Base-by-base conservation (phyloP, 1,140 invertebrate species). In the Euwallacea similis region DNA sequence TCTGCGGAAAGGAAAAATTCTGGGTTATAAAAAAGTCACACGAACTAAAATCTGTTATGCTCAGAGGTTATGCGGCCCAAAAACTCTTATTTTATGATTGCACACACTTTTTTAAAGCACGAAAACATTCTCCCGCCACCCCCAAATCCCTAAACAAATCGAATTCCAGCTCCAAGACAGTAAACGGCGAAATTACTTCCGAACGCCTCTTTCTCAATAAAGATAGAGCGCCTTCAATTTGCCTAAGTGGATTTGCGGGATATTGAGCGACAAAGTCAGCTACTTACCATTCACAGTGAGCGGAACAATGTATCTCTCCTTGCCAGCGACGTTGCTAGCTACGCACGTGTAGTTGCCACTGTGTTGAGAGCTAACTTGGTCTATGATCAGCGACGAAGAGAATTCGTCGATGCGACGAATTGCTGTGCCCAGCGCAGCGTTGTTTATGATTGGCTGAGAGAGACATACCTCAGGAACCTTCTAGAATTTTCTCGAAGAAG, bases 271-370 rank as follows among this genome's bases (percentile, higher is more conserved):
- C 46, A 10, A 11, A 10, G 46, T 50, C 46, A 50, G 21, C 43
- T 16, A 69, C 82, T 85, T 86, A 93, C 91, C 92, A 81, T 94
- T 93, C 0, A 96, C 93, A 21, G 91, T 92, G 0, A 96, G 84
- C 0, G 88, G 87, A 21, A 92, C 89, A 6, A 90, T 88, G 75
- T 91, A 91, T 13, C 85, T 82, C 74, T 91, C 92, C 60, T 87
- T 86, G 46, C 93, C 92, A 33, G 93, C 93, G 42, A 92, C 87
- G 83, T 95, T 95, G 69, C 89, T 89, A 6, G 93, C 93, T 59
- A 93, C 88, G 81, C 94, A 96, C 7, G 93, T 95, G 82, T 96
- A 96, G 83, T 95, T 94, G 62, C 93, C 93, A 62, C 88, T 92
- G 79, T 95, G 93, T 33, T 87, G 86, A 2, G 93, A 93, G 33